phyloP scores from a whole-genome alignment of 2,113 vertebrate genomes.

The Microtus pennsylvanicus region DNA sequence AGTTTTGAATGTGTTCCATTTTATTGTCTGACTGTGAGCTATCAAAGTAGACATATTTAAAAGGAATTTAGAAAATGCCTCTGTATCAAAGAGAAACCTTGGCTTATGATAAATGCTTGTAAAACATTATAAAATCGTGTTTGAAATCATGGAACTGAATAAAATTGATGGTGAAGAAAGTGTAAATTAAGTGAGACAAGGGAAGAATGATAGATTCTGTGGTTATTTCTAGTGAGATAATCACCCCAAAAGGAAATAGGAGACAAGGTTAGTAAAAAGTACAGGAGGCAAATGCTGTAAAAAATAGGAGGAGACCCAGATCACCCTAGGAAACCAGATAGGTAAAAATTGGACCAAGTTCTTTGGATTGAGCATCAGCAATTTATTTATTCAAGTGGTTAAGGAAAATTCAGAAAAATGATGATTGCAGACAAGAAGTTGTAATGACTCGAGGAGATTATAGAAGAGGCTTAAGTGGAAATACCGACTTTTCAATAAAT shows the following conservation, averaged over 20 bases:
- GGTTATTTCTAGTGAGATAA: neutral
- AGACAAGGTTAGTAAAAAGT: neutral
- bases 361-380: neutral
- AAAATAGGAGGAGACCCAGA: neutral
- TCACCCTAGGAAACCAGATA: neutral
- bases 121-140: neutral
- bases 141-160: neutral
- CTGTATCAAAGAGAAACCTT: neutral
- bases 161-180: neutral
- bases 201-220: neutral
- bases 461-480: neutral
- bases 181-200: neutral
- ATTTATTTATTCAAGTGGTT: neutral
- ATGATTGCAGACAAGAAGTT: neutral
- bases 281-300: neutral
- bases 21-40: neutral
- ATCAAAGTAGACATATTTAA: constrained; percentile 38
- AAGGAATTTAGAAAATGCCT: neutral
- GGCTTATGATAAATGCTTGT: neutral
- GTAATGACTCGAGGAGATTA: neutral
- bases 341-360: neutral
- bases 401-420: neutral
- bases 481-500: neutral
- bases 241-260: neutral
- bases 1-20: neutral